Evolutionary conservation across 2,797 vertebrate genomes (phyloP), one percentile per base, ranked within the genome.

Genomic region (Parambassis ranga): DNA sequence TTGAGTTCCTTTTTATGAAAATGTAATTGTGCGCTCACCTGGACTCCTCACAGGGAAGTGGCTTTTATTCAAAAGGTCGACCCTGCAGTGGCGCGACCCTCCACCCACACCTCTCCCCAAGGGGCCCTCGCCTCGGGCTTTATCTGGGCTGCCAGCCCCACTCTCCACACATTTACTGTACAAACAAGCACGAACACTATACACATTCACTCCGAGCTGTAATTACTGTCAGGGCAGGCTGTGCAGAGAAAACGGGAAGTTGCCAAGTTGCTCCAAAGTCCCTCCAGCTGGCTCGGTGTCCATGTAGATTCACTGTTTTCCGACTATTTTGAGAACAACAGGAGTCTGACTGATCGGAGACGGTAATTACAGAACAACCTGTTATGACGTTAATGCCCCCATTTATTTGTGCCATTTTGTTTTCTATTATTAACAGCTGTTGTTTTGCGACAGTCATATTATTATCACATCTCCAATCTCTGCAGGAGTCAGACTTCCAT

Each of bases 21-120:
- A 63, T 71, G 27, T 71, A 83, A 74, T 75, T 51, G 62, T 55
- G 31, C 23, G 48, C 46, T 76, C 58, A 79, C 71, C 63, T 77
- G 65, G 53, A 71, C 49, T 67, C 49, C 62, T 77, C 26, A 47
- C 23, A 23, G 71, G 55, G 71, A 82, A 71, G 69, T 65, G 71
- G 61, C 83, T 86, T 91, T 82, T 75, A 78, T 85, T 75, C 42
- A 55, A 87, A 89, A 86, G 83, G 81, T 90, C 39, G 26, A 71
- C 73, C 66, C 61, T 70, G 36, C 39, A 47, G 71, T 63, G 59
- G 63, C 69, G 53, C 10, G 32, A 72, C 75, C 76, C 69, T 71
- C 73, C 77, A 67, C 83, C 83, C 61, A 79, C 88, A 65, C 49
- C 19, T 75, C 71, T 74, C 76, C 50, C 78, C 50, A 27, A 75